Percentiles rank a stretch among this genome's conserved stretches.
These are phyloP conservation scores for Premnoplex brunnescens DNA, from an alignment of 2,797 vertebrate species.

Conservation along the genomic window DNA sequence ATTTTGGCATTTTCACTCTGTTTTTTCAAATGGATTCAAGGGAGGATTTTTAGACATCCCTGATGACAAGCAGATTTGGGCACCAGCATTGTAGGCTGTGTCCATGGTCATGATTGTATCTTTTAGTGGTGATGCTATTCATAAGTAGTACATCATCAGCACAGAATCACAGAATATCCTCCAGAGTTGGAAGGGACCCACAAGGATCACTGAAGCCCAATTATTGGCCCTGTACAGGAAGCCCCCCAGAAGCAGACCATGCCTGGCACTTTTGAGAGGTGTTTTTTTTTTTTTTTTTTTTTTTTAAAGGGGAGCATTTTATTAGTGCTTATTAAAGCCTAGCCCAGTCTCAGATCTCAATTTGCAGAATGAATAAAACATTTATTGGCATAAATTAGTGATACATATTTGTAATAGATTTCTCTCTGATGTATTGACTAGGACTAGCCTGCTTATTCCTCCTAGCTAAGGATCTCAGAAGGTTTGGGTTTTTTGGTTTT, in stretches of 20 bases:
- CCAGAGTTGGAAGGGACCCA: not conserved
- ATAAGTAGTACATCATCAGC: not conserved
- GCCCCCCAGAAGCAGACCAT: not conserved
- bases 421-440: not conserved
- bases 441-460: not conserved
- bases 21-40: not conserved
- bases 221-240: not conserved
- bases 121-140: not conserved
- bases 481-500: not conserved
- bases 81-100: not conserved
- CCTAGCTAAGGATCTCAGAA: not conserved
- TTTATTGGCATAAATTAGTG: not conserved
- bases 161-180: not conserved
- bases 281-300: not conserved
- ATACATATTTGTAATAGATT: not conserved
- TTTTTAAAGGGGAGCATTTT: not conserved
- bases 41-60: not conserved
- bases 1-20: not conserved
- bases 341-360: not conserved
- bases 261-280: not conserved
- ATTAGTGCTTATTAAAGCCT: not conserved
- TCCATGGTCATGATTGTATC: too few species aligned
- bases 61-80: not conserved
- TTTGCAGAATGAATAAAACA: not conserved
- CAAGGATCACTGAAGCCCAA: not conserved